Conservation (phyloP, 2,888 invertebrate genomes). For the Coelinius sp. region DNA sequence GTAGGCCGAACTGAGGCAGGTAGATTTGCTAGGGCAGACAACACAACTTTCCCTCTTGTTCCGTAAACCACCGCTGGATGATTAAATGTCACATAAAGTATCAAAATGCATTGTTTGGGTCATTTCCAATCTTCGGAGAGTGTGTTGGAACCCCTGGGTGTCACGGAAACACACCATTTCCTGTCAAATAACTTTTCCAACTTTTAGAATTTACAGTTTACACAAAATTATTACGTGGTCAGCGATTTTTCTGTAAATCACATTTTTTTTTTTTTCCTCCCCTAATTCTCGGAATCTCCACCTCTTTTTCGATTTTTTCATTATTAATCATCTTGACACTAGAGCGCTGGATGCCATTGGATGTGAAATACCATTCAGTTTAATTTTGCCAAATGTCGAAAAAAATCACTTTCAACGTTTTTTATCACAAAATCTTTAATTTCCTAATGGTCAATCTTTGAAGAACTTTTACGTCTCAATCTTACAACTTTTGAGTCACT, state of each 20-base stretch:
- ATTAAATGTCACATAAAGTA: conserved; percentile 67
- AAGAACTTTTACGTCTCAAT: not conserved
- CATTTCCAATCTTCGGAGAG: conserved; percentile 35
- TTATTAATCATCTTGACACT: no score
- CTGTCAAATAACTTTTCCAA: conserved; percentile 36
- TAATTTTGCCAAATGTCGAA: no score
- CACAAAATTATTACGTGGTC: not conserved
- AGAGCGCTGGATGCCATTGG: no score
- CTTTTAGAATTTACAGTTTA: not conserved
- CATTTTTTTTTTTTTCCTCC: no score
- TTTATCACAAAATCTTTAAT: no score
- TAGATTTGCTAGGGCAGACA: conserved; percentile 41
- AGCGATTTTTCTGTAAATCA: not conserved
- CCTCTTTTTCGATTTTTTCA: not conserved
- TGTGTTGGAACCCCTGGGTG: conserved; percentile 37
- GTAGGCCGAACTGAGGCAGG: conserved; percentile 22
- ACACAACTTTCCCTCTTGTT: conserved; percentile 27
- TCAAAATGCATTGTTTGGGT: conserved; percentile 55
- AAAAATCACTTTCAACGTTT: no score
- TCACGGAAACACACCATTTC: no score
- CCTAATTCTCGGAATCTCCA: not conserved
- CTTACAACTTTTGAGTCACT: conserved; percentile 33
- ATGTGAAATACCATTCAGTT: no score
- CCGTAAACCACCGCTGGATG: conserved; percentile 37
- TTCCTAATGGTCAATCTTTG: conserved; percentile 25